Evolutionary conservation across 2,797 vertebrate genomes (phyloP), one percentile per base, ranked within the genome.

Genomic region (Tragopan temminckii): DNA sequence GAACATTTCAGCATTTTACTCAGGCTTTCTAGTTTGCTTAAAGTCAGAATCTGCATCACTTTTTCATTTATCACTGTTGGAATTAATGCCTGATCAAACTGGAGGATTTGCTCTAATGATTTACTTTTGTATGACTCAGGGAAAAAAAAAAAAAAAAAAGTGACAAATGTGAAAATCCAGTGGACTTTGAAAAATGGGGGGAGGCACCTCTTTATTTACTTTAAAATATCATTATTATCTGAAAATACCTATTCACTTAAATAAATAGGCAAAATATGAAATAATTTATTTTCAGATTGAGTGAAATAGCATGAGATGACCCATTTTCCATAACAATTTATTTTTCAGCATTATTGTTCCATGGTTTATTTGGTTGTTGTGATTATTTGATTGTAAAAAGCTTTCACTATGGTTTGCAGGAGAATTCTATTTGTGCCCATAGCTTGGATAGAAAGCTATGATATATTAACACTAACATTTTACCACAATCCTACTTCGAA

Each of bases 181-280:
- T 19, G 11, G 3, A 48, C 10, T 33, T 6, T 20, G 5, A 55
- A 57, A 59, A 77, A 3, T 12, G 1, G 1, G 5, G 1, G 1
- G 1, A 29, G 0, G 0, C 1, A 11, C 1, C 46, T 3, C 1
- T 66, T 84, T 15, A 21, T 70, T 77, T 58, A 0, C 27, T 75
- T 85, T 68, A 24, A 35, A 67, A 15, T 33, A 5, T 25, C 2
- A 13, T 50, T 24, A 55, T 67, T 59, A 59, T 29, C 5, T 36
- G 46, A 75, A 90, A 25, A 31, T 4, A 5, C 23, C 0, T 23
- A 77, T 78, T 64, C 5, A 68, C 4, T 48, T 71, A 57, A 70
- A 45, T 2, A 55, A 66, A 43, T 27, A 53, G 27, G 0, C 2
- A 69, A 90, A 84, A 72, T 29, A 72, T 15, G 0, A 76, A 79